A percentile compares a stretch with the other conserved stretches of the same genome.
Conservation (phyloP, 2,113 vertebrate species). For the Bufo bufo region DNA sequence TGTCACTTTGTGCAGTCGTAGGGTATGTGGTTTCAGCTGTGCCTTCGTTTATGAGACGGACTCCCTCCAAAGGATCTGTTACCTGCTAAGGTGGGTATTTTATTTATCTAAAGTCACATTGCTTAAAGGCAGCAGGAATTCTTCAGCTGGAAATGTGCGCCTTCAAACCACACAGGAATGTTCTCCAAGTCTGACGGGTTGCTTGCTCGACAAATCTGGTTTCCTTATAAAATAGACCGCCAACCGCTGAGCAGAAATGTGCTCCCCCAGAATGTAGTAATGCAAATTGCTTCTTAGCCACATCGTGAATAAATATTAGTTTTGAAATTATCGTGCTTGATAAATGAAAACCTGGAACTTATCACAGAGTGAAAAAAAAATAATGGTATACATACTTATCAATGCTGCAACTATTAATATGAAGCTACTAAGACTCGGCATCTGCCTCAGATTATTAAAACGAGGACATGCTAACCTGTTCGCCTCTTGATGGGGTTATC, state of each 20-base stretch:
- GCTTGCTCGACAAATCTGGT: conserved; percentile 35
- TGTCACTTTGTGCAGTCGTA: conserved; percentile 1
- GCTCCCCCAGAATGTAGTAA: conserved; percentile 2
- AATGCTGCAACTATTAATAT: neutral
- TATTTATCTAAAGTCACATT: conserved; percentile 19
- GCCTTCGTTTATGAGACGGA: neutral
- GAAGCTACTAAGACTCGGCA: too few species aligned
- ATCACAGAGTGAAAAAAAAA: neutral
- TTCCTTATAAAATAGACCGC: conserved; percentile 27
- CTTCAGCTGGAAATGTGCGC: neutral
- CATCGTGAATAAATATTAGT: conserved; percentile 24
- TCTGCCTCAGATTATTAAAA: neutral
- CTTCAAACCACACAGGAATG: conserved; percentile 40
- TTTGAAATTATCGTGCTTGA: neutral
- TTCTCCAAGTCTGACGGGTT: conserved; percentile 8
- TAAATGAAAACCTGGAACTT: neutral
- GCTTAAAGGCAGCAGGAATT: neutral
- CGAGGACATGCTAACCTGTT: too few species aligned
- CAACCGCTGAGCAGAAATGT: conserved; percentile 20
- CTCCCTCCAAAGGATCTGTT: neutral
- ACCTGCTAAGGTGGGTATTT: conserved; percentile 19
- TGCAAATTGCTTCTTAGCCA: neutral
- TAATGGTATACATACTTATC: neutral
- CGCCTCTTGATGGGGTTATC: too few species aligned
- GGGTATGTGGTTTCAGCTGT: conserved; percentile 9